Evolutionary conservation across 92 coral and sea anemone species (phyloP), one percentile per base, ranked within the genome.

Genomic region (Epizoanthus stellaris): DNA sequence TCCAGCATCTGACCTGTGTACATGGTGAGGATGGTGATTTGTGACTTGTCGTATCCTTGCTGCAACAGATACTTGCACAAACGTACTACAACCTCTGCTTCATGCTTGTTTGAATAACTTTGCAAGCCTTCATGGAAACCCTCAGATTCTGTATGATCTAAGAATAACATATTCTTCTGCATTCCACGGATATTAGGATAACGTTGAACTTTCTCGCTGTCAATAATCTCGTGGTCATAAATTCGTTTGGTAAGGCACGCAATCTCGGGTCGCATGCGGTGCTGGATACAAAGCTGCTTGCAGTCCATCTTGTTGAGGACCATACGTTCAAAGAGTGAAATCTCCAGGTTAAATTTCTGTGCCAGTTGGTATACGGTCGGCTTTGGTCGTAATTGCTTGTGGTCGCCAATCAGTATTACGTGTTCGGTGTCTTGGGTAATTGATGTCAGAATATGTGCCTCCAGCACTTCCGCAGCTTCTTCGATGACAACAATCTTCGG

Each of bases 391-490:
- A 94, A 90, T 52, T 94, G 98, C 45, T 94, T 89, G 88, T 94
- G 98, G 84, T 94, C 98, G 5, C 98, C 98, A 86, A 94, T 94
- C 43, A 94, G 85, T 40, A 94, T 89, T 5, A 92, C 80, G 67
- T 91, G 95, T 70, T 94, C 89, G 4, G 93, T 89, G 67, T 77
- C 80, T 11, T 80, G 83, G 17, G 94, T 77, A 14, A 93, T 85
- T 23, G 95, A 86, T 54, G 95, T 93, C 19, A 90, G 82, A 56
- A 93, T 89, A 20, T 93, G 95, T 2, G 93, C 94, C 58, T 94
- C 98, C 61, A 94, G 85, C 2, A 94, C 98, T 60, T 94, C 98
- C 42, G 98, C 98, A 42, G 96, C 96, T 79, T 93, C 96, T 75
- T 93, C 94, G 1, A 93, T 86, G 53, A 93, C 81, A 10, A 91